phyloP scores from a whole-genome alignment of 2,888 invertebrate genomes.

The Rhagonycha lutea region DNA sequence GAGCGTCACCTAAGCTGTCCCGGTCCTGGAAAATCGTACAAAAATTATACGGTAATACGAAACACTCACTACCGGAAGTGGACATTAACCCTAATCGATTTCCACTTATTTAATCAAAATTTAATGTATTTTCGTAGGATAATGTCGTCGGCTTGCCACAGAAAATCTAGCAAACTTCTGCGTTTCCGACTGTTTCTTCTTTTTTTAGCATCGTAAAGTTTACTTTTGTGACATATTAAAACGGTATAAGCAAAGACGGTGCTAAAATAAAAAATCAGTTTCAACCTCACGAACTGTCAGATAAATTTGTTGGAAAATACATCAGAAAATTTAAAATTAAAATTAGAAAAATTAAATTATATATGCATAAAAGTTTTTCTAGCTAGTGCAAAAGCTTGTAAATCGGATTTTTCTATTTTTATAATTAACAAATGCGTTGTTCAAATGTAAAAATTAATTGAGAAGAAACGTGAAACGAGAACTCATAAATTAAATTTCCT shows the following conservation, averaged over 20 bases:
- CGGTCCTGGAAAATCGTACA: too few relatives aligned
- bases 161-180: too few relatives aligned
- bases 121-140: too few relatives aligned
- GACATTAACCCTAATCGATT: too few relatives aligned
- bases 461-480: background rate
- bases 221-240: background rate
- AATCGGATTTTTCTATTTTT: background rate
- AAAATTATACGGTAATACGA: too few relatives aligned
- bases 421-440: background rate
- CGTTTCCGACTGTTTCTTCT: background rate
- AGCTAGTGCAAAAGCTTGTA: background rate
- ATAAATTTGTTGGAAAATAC: background rate
- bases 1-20: too few relatives aligned
- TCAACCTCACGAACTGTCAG: background rate
- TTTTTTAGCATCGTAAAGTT: background rate
- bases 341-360: background rate
- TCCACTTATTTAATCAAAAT: too few relatives aligned
- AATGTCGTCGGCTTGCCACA: too few relatives aligned
- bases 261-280: background rate
- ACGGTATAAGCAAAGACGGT: background rate
- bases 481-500: background rate
- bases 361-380: background rate
- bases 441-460: background rate
- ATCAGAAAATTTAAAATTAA: background rate
- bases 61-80: too few relatives aligned